Evolutionary conservation across 2,888 invertebrate species (phyloP).

Genomic region (Boloria euphrosyne): DNA sequence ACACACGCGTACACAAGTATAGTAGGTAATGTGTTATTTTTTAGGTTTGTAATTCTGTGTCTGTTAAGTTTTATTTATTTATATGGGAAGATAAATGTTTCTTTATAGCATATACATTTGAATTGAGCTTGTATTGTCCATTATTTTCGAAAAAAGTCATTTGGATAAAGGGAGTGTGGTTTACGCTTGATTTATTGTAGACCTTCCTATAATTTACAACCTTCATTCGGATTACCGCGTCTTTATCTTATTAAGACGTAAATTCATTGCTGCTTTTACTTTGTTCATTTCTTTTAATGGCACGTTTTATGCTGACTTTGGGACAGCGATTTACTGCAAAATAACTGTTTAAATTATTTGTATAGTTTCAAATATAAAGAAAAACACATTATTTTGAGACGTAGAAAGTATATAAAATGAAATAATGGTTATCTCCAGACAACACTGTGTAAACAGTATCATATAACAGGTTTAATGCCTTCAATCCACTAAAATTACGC

Average conservation of each 20-base stretch:
- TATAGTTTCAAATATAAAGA: too few relatives aligned
- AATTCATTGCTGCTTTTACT: constrained; percentile 22
- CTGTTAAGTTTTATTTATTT: too few relatives aligned
- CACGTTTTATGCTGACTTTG: background rate
- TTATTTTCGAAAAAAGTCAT: constrained; percentile 12
- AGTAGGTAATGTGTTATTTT: too few relatives aligned
- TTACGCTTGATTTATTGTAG: constrained; percentile 40
- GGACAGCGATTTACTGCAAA: too few relatives aligned
- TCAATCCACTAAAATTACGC: background rate
- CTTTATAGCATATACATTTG: background rate
- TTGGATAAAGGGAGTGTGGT: constrained; percentile 25
- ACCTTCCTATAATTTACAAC: constrained; percentile 42
- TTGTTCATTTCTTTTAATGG: constrained; percentile 9
- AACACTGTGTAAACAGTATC: constrained; percentile 32
- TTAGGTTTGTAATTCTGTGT: too few relatives aligned
- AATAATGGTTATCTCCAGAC: constrained; percentile 15
- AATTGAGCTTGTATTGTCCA: constrained; percentile 10
- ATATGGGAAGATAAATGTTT: background rate
- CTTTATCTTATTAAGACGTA: constrained; percentile 41
- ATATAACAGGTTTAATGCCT: constrained; percentile 15
- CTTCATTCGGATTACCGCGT: constrained; percentile 40
- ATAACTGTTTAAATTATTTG: background rate
- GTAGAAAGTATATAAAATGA: constrained; percentile 2
- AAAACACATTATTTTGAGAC: too few relatives aligned
- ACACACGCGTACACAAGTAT: too few relatives aligned